Conservation (phyloP, 2,888 invertebrate genomes). For the Psylliodes chrysocephalus region DNA sequence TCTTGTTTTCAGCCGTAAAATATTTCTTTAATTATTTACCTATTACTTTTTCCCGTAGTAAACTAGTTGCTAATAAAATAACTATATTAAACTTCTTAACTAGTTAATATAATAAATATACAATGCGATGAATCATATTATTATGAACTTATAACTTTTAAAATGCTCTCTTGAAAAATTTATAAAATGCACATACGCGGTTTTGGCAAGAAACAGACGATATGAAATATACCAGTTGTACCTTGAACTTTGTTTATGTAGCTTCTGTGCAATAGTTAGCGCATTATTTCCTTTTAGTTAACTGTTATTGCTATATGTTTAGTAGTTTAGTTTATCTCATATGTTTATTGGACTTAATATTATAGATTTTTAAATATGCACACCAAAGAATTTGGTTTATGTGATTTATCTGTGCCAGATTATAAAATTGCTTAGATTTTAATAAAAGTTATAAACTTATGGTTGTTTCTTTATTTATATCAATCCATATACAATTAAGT, state of each 20-base stretch:
- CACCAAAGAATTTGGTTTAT: slow-evolving; percentile 48
- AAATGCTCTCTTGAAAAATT: too few species aligned
- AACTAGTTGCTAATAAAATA: too few species aligned
- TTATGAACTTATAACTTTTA: too few species aligned
- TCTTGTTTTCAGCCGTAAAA: too few species aligned
- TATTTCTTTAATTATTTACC: too few species aligned
- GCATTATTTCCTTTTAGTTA: neutral
- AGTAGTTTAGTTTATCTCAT: neutral
- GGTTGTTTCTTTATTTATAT: neutral
- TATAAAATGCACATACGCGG: too few species aligned
- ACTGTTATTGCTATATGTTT: neutral
- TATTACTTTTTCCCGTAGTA: too few species aligned
- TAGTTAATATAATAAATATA: too few species aligned
- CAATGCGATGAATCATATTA: too few species aligned
- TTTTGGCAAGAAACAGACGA: too few species aligned
- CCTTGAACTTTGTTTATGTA: neutral
- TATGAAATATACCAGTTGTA: neutral
- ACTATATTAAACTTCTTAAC: too few species aligned
- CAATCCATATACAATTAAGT: too few species aligned
- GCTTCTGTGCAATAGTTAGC: neutral
- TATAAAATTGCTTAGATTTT: slow-evolving; percentile 21
- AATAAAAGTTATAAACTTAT: slow-evolving; percentile 23
- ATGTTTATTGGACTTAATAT: slow-evolving; percentile 27
- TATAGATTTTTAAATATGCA: slow-evolving; percentile 14
- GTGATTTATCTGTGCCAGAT: slow-evolving; percentile 51